Evolutionary conservation across 1,140 invertebrate species (phyloP).

Genomic region (Probaryconus sp.): DNA sequence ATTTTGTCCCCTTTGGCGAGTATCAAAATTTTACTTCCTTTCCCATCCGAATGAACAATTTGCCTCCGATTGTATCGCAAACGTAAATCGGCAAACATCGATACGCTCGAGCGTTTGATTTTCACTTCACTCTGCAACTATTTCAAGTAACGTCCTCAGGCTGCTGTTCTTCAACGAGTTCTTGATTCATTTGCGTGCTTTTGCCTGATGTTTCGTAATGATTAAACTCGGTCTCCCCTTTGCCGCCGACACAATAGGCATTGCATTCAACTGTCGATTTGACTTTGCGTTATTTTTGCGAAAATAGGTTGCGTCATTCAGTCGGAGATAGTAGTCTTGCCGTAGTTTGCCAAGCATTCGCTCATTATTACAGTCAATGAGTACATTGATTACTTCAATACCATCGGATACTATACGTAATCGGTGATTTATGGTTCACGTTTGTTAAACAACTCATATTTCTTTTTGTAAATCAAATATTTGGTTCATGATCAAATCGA

Average conservation of each 20-base stretch:
- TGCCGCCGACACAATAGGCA: slow-evolving; percentile 16
- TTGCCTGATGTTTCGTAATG: slow-evolving; percentile 21
- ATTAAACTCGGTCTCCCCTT: slow-evolving; percentile 15
- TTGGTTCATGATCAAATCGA: too few relatives aligned
- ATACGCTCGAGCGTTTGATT: slow-evolving; percentile 52
- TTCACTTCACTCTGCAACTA: slow-evolving; percentile 39
- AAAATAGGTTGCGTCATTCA: too few relatives aligned
- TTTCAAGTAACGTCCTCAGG: slow-evolving; percentile 28
- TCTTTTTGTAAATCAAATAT: too few relatives aligned
- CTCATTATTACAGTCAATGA: too few relatives aligned
- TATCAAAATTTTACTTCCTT: slow-evolving; percentile 45
- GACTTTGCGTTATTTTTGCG: slow-evolving; percentile 10
- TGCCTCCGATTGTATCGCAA: slow-evolving; percentile 40
- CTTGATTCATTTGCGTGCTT: slow-evolving; percentile 37
- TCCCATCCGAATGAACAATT: slow-evolving; percentile 38
- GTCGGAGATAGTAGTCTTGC: too few relatives aligned
- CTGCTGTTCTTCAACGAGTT: slow-evolving; percentile 29
- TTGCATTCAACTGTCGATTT: slow-evolving; percentile 10
- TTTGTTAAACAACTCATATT: too few relatives aligned
- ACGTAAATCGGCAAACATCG: slow-evolving; percentile 53
- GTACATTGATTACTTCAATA: too few relatives aligned
- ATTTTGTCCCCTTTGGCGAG: slow-evolving; percentile 21
- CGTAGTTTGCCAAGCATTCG: too few relatives aligned
- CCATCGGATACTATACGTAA: too few relatives aligned
- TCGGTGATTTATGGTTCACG: too few relatives aligned